Evolutionary conservation across 2,888 invertebrate genomes (phyloP).

Genomic region (Cryptocheilus praepositus): DNA sequence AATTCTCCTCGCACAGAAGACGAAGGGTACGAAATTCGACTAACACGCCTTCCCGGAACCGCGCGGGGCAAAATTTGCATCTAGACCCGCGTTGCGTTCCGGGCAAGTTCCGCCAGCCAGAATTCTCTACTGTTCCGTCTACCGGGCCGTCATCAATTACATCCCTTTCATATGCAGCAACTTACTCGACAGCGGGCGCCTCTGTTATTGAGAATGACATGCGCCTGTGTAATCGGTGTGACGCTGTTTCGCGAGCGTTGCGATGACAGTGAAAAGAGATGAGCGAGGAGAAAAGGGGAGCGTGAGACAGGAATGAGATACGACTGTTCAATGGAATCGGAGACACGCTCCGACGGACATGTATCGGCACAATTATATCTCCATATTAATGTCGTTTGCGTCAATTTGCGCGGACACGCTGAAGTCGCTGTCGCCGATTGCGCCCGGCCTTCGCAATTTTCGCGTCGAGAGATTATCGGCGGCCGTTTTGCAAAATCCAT

Average conservation of each 20-base stretch:
- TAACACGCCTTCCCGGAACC: no score
- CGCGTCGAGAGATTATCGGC: no score
- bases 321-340: no score
- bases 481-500: no score
- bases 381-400: neutral
- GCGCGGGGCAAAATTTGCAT: no score
- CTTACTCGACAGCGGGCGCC: slow-evolving; percentile 6
- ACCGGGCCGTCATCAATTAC: slow-evolving; percentile 42
- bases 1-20: no score
- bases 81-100: neutral
- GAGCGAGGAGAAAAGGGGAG: slow-evolving; percentile 12
- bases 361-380: no score
- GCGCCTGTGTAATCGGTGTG: slow-evolving; percentile 32
- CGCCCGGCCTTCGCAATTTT: no score
- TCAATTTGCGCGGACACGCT: neutral
- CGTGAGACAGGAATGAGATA: no score
- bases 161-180: slow-evolving; percentile 37
- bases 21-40: no score
- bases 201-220: slow-evolving; percentile 33
- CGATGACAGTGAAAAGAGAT: slow-evolving; percentile 19
- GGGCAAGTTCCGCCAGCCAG: slow-evolving; percentile 9
- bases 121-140: slow-evolving; percentile 19
- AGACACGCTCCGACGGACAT: no score
- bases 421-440: no score
- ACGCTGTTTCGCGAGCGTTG: neutral